Conservation (phyloP, 2,888 invertebrate species). For the Stenodera caucasica region DNA sequence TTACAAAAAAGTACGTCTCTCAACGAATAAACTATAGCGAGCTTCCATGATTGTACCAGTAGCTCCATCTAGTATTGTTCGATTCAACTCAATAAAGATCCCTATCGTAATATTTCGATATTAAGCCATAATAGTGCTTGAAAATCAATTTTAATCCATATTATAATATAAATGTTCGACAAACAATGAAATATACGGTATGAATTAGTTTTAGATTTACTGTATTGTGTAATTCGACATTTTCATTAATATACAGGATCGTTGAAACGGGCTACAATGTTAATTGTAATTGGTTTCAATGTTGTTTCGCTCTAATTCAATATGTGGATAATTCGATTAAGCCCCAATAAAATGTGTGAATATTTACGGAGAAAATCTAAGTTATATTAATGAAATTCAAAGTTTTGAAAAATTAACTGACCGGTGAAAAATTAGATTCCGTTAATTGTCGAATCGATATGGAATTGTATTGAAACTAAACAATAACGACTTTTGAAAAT, state of each 20-base stretch:
- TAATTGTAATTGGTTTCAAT: constrained; percentile 1
- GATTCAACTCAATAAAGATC: neutral
- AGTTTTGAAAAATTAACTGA: too few species aligned
- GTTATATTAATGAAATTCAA: too few species aligned
- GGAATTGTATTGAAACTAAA: neutral
- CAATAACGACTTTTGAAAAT: neutral
- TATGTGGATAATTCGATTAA: neutral
- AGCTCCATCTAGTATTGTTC: neutral
- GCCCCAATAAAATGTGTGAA: too few species aligned
- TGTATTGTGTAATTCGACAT: neutral
- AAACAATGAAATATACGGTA: neutral
- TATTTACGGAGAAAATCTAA: too few species aligned
- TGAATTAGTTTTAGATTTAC: neutral
- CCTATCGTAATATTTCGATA: neutral
- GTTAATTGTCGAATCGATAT: too few species aligned
- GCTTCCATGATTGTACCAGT: too few species aligned
- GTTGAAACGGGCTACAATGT: neutral
- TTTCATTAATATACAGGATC: neutral
- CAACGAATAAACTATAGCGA: too few species aligned
- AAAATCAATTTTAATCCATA: neutral
- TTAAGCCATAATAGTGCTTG: neutral
- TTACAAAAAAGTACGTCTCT: too few species aligned
- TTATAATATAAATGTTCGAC: neutral
- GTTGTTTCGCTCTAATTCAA: neutral
- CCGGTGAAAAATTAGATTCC: too few species aligned